Conservation (phyloP, 2,113 vertebrate species). For the Ammodytes marinus region DNA sequence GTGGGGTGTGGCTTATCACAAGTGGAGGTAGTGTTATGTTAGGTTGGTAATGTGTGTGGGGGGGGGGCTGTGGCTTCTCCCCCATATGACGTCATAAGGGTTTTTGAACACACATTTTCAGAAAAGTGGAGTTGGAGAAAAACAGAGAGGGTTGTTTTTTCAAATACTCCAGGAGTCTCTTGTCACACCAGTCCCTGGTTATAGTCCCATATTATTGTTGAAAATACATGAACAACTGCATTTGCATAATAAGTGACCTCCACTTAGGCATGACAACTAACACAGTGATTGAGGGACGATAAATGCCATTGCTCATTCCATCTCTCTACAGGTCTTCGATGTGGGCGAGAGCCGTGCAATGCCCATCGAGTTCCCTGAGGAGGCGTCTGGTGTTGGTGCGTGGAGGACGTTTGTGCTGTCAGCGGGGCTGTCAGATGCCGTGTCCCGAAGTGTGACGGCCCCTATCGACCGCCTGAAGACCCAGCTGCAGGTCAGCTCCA, state of each 20-base stretch:
- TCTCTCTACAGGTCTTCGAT: slow-evolving; percentile 78
- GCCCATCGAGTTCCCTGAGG: slow-evolving; percentile 76
- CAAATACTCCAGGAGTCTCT: no score
- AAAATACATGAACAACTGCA: no score
- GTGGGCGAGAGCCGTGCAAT: slow-evolving; percentile 83
- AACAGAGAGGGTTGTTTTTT: no score
- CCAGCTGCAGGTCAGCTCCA: slow-evolving; percentile 79
- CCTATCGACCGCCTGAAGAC: slow-evolving; percentile 85
- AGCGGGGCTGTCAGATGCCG: slow-evolving; percentile 78
- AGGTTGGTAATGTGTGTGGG: no score
- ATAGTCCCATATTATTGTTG: no score
- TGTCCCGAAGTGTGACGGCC: slow-evolving; percentile 81
- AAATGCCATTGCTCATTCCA: neutral
- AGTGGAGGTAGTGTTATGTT: no score
- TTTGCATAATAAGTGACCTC: neutral
- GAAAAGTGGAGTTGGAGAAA: no score
- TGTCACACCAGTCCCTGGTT: no score
- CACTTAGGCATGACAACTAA: neutral
- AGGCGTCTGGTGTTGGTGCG: slow-evolving; percentile 65
- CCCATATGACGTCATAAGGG: no score
- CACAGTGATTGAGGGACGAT: neutral
- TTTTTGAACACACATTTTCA: no score
- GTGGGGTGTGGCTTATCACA: no score
- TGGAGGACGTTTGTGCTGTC: slow-evolving; percentile 79
- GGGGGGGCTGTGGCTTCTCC: no score